These are phyloP conservation scores for Argya squamiceps DNA, from an alignment of 2,797 vertebrate species.

Conservation along the genomic window DNA sequence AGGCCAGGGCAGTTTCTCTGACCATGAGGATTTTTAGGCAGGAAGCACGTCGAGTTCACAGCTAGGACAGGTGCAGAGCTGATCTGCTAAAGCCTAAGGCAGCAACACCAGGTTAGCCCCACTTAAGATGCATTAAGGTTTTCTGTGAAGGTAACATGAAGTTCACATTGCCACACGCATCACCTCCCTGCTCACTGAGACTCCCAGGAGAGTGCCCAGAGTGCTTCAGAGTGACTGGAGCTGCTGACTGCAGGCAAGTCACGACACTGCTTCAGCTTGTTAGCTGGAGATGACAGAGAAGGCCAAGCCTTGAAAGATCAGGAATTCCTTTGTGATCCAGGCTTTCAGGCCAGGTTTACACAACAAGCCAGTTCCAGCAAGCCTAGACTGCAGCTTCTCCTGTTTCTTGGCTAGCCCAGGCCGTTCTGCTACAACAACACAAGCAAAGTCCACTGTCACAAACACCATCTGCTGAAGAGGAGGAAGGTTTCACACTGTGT, in stretches of 20 bases:
- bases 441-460: conserved; percentile 40
- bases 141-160: not conserved
- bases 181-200: not conserved
- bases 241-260: not conserved
- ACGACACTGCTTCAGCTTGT: not conserved
- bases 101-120: not conserved
- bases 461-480: conserved; percentile 69
- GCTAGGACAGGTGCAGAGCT: not conserved
- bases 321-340: not conserved
- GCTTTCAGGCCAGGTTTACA: not conserved
- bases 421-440: conserved; percentile 5
- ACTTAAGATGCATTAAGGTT: not conserved
- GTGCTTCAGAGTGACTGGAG: not conserved
- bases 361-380: not conserved
- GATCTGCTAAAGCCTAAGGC: not conserved
- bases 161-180: not conserved
- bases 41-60: not conserved
- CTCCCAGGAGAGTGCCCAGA: not conserved
- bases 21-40: not conserved
- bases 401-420: not conserved
- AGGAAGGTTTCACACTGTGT: conserved; percentile 59
- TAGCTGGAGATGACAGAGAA: not conserved
- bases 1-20: not conserved
- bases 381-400: conserved; percentile 9
- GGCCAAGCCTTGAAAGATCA: not conserved